Base-by-base conservation (phyloP, 2,797 vertebrate genomes). In the Crenuchus spilurus region DNA sequence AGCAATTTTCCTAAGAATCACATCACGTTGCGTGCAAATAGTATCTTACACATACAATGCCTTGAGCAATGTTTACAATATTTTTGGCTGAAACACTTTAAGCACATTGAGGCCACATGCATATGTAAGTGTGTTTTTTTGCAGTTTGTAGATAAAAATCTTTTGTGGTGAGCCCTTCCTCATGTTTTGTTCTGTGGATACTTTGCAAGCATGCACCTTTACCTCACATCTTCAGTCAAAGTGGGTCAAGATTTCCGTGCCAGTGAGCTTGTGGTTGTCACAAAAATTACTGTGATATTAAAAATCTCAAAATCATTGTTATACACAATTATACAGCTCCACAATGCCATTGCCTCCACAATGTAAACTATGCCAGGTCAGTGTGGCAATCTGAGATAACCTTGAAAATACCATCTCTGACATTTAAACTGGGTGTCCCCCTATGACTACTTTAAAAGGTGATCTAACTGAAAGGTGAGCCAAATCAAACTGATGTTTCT, bases 171-270 rank as follows among this genome's bases (percentile, higher is more conserved):
- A 58, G 18, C 37, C 52, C 26, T 24, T 71, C 64, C 52, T 46
- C 41, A 41, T 62, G 39, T 67, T 71, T 82, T 62, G 16, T 1
- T 63, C 60, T 68, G 62, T 67, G 37, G 42, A 58, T 67, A 26
- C 31, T 49, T 49, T 65, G 31, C 35, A 20, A 44, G 51, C 42
- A 46, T 33, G 46, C 46, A 54, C 60, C 51, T 78, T 66, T 44
- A 57, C 76, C 67, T 61, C 57, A 72, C 58, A 65, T 51, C 42
- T 46, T 62, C 41, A 49, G 24, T 70, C 35, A 72, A 82, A 77
- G 24, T 82, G 72, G 77, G 80, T 79, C 74, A 82, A 13, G 4
- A 8, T n/a, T 30, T 22, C 26, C 54, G 2, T 41, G 48, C n/a
- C 37, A 60, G 52, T 16, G 13, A 66, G 70, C 1, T 22, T 66